Evolutionary conservation across 1,140 invertebrate genomes (phyloP).

Genomic region (Lepidurus couesii): DNA sequence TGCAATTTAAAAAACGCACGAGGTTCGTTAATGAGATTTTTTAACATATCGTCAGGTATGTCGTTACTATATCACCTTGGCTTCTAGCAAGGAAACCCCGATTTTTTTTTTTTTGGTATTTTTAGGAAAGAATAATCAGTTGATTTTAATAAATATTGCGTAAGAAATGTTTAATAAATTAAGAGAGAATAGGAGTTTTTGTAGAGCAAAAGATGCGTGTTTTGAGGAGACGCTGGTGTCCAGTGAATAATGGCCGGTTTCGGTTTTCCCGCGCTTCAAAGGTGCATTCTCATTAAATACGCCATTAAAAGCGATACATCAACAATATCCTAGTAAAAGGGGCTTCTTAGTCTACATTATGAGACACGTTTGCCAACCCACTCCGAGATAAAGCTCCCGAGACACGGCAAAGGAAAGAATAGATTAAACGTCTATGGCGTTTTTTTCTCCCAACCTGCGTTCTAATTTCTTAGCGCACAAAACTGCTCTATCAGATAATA

Average conservation of each 20-base stretch:
- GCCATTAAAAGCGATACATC: constrained; percentile 10
- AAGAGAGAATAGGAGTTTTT: too few relatives aligned
- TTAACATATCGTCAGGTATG: too few relatives aligned
- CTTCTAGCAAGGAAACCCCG: too few relatives aligned
- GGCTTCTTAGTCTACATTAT: background rate
- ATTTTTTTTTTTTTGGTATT: too few relatives aligned
- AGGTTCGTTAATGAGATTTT: too few relatives aligned
- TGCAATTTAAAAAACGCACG: background rate
- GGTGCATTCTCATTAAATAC: background rate
- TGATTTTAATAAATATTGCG: too few relatives aligned
- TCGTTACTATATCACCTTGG: too few relatives aligned
- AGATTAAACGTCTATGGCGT: background rate
- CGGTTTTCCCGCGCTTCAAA: background rate
- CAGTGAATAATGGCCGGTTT: background rate
- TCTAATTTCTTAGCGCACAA: background rate
- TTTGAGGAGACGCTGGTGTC: too few relatives aligned
- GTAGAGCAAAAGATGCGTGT: too few relatives aligned
- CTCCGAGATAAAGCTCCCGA: constrained; percentile 1
- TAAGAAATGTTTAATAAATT: too few relatives aligned
- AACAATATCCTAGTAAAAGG: background rate
- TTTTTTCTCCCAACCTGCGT: background rate
- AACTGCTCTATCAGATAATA: constrained; percentile 15
- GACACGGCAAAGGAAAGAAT: background rate
- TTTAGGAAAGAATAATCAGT: too few relatives aligned
- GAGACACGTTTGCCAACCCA: background rate